A percentile compares a stretch with the other conserved stretches of the same genome.
phyloP scores from a whole-genome alignment of 2,888 invertebrate species.

The Adela reaumurella region DNA sequence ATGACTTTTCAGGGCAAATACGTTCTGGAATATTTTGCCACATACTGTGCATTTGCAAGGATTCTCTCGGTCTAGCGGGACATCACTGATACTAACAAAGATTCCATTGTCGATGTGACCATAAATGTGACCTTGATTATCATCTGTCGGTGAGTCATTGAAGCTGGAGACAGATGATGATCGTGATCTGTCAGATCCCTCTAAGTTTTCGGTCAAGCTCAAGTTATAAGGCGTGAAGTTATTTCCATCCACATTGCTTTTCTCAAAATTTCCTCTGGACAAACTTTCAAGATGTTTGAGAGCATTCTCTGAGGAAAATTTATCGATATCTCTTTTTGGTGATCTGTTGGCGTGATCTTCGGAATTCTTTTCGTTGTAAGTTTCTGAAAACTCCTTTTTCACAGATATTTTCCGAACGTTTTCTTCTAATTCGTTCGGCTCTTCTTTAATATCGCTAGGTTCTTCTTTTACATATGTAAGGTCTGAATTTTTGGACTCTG shows the following conservation, averaged over 20 bases:
- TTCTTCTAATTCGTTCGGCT: constrained; percentile 24
- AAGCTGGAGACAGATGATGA: constrained; percentile 60
- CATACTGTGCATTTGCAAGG: constrained; percentile 89
- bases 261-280: constrained; percentile 69
- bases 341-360: constrained; percentile 13
- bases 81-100: constrained; percentile 70
- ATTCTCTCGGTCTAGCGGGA: constrained; percentile 89
- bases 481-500: not conserved
- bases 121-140: constrained; percentile 61
- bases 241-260: constrained; percentile 23
- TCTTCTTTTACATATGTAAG: not conserved
- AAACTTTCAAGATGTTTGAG: constrained; percentile 74
- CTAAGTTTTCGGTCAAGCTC: constrained; percentile 34
- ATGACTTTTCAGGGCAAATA: constrained; percentile 90
- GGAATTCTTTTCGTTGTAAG: constrained; percentile 32
- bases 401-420: constrained; percentile 32
- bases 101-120: constrained; percentile 73
- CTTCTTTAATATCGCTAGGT: constrained; percentile 22
- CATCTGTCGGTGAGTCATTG: constrained; percentile 56
- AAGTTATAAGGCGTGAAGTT: constrained; percentile 31
- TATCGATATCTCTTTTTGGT: constrained; percentile 18
- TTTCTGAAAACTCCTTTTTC: constrained; percentile 31
- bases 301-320: constrained; percentile 61
- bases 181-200: constrained; percentile 50
- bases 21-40: constrained; percentile 89